Base-by-base conservation (phyloP, 2,113 vertebrate species). In the Eurypyga helias region DNA sequence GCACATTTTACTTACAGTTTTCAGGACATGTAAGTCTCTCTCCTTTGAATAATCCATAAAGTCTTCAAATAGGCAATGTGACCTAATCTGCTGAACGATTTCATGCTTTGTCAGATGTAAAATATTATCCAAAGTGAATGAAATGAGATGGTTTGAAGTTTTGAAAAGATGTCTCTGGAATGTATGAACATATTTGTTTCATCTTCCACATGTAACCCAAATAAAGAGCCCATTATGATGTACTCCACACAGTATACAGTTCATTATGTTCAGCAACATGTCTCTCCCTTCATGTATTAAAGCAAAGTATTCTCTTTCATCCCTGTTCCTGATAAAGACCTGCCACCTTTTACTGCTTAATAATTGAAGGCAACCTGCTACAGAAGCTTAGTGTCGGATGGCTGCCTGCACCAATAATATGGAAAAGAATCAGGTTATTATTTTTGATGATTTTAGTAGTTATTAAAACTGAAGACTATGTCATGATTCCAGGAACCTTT, bases 301-400 rank as follows among this genome's bases (percentile, higher is more conserved):
- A 97, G 95, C 46, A 65, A 70, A 95, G 20, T 71, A 97, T 97
- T 97, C 94, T 94, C 95, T 97, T 97, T 97, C 79, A 97, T 97
- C 92, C 94, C 81, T 43, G 29, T 55, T 96, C 86, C 87, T 91
- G 70, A 89, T 95, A 95, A 97, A 97, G 92, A 95, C 94, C 89
- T 97, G 96, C 64, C 91, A 91, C 95, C 93, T 97, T 89, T 94
- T 83, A 33, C 92, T 95, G 92, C 89, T 97, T 95, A 97, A 97
- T 97, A 97, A 97, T 97, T 97, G 92, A 97, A 96, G 78, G 57
- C 93, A 95, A 75, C 89, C 92, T 94, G 65, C 86, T 93, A 85
- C 79, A 87, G 90, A 96, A 91, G 89, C 69, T 92, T 94, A 87
- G 73, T 91, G 81, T 86, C 87, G 87, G 82, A 96, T 73, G 80